Conservation (phyloP, 2,888 invertebrate genomes). For the Metalampra italica region DNA sequence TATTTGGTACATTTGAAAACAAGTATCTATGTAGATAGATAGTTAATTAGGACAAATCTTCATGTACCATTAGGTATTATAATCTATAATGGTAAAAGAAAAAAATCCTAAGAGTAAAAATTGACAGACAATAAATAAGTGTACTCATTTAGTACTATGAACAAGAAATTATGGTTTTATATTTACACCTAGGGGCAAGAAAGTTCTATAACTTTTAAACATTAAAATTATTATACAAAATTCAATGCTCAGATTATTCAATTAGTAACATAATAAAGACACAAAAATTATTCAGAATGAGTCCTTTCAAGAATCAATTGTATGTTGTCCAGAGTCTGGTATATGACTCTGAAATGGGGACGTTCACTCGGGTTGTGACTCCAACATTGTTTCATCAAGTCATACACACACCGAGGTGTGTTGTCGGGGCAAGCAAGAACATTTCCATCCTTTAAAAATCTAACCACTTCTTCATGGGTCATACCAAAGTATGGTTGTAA, state of each 20-base stretch:
- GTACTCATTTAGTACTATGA: not conserved
- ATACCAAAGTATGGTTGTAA: constrained; percentile 98
- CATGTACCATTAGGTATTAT: too few relatives aligned
- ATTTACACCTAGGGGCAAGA: constrained; percentile 8
- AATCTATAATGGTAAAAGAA: not conserved
- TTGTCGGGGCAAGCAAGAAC: constrained; percentile 94
- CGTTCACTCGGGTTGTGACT: constrained; percentile 90
- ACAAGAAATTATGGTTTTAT: constrained; percentile 3
- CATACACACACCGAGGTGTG: constrained; percentile 91
- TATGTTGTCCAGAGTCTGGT: constrained; percentile 87
- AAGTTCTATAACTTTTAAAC: constrained; percentile 2
- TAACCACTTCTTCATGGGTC: constrained; percentile 98
- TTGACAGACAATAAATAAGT: constrained; percentile 15
- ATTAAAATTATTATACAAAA: constrained; percentile 27
- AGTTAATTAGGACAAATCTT: too few relatives aligned
- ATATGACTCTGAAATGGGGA: constrained; percentile 90
- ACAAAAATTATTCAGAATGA: constrained; percentile 48
- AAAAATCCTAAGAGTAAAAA: constrained; percentile 15
- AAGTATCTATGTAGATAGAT: too few relatives aligned
- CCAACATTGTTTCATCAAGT: constrained; percentile 97
- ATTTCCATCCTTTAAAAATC: constrained; percentile 95
- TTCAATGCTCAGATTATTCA: constrained; percentile 16
- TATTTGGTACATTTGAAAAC: too few relatives aligned
- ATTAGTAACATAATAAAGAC: constrained; percentile 1
- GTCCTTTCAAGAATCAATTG: constrained; percentile 71